Percentiles rank a stretch among this genome's conserved stretches.
These are phyloP conservation scores for Nesospiza acunhae DNA, from an alignment of 2,113 vertebrate species.

Conservation along the genomic window DNA sequence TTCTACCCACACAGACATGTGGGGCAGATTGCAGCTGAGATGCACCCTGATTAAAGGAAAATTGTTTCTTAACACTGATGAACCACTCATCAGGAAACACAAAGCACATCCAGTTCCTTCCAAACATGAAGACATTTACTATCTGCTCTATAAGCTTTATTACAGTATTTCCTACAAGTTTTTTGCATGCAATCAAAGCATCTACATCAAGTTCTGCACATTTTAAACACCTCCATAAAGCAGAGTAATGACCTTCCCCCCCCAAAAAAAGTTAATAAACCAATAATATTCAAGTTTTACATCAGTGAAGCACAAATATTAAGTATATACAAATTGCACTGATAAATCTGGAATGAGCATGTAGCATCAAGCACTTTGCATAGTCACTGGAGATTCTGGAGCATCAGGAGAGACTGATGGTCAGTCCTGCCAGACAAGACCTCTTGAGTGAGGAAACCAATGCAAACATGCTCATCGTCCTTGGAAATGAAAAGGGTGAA, in stretches of 20 bases:
- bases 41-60: neutral
- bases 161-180: conserved; percentile 9
- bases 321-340: neutral
- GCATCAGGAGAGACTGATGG: neutral
- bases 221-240: conserved; percentile 50
- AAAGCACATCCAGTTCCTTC: neutral
- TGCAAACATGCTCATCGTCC: rapidly evolving
- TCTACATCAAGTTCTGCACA: neutral
- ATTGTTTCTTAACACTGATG: neutral
- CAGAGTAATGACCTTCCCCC: conserved; percentile 3
- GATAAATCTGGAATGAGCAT: neutral
- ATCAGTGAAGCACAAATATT: neutral
- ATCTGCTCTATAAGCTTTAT: conserved; percentile 20
- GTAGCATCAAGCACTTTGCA: neutral
- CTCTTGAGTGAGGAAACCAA: neutral
- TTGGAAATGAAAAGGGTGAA: neutral
- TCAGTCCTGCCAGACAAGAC: neutral
- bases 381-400: neutral
- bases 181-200: conserved; percentile 25
- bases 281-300: conserved; percentile 11
- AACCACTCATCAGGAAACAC: neutral
- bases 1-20: neutral
- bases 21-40: neutral
- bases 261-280: conserved; percentile 20
- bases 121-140: conserved; percentile 4